Percentiles rank a stretch among this genome's conserved stretches.
Conservation (phyloP, 2,113 vertebrate genomes). For the Notothenia rossii region DNA sequence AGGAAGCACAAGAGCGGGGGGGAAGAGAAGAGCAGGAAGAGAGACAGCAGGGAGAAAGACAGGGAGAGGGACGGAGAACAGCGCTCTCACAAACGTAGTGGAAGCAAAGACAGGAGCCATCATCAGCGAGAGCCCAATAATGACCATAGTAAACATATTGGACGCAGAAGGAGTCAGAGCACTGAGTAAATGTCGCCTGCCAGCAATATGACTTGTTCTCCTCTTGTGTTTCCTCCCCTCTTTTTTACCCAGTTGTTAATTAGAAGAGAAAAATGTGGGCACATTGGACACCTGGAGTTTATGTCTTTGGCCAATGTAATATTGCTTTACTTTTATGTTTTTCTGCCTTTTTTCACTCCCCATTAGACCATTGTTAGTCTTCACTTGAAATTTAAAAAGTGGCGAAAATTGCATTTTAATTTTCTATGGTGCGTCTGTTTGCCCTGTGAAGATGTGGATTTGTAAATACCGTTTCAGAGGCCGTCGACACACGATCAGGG, state of each 20-base stretch:
- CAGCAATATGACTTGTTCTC: slow-evolving; percentile 52
- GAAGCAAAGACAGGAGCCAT: slow-evolving; percentile 90
- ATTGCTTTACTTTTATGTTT: slow-evolving; percentile 63
- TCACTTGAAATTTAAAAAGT: slow-evolving; percentile 68
- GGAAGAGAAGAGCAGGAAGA: slow-evolving; percentile 90
- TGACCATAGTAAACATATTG: slow-evolving; percentile 87
- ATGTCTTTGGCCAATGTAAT: slow-evolving; percentile 60
- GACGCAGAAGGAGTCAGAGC: slow-evolving; percentile 89
- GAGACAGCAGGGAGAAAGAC: slow-evolving; percentile 84
- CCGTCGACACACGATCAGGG: slow-evolving; percentile 48
- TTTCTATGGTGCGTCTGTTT: slow-evolving; percentile 66
- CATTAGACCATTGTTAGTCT: slow-evolving; percentile 59
- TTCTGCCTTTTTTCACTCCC: slow-evolving; percentile 56
- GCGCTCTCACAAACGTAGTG: slow-evolving; percentile 89
- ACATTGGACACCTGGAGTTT: slow-evolving; percentile 57
- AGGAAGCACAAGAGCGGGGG: slow-evolving; percentile 80
- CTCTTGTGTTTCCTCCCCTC: slow-evolving; percentile 28
- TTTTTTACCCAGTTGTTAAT: slow-evolving; percentile 44
- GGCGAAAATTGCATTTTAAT: slow-evolving; percentile 71
- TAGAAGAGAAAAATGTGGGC: slow-evolving; percentile 83
- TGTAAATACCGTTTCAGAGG: slow-evolving; percentile 88
- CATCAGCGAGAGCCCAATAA: slow-evolving; percentile 89
- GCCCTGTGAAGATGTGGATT: slow-evolving; percentile 80
- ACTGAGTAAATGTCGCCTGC: slow-evolving; percentile 77
- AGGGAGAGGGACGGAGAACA: slow-evolving; percentile 86